Evolutionary conservation across 2,888 invertebrate genomes (phyloP), one percentile per base, ranked within the genome.

Genomic region (Diplolepis rosae): DNA sequence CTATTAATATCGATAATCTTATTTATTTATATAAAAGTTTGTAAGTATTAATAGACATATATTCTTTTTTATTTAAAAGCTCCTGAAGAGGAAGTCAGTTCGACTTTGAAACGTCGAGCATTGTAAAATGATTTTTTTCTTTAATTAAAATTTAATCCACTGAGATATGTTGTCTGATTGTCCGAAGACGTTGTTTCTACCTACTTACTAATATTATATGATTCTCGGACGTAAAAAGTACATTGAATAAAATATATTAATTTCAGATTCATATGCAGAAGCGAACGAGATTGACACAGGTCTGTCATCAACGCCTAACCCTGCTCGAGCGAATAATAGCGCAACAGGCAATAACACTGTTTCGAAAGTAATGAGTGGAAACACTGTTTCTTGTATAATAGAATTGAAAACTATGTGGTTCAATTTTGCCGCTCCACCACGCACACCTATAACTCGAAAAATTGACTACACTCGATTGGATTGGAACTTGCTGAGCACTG

Each of bases 381-480:
- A 95, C 83, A 93, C 94, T 0, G 95, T 96, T 0, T 96, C 96
- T 0, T 96, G 96, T 82, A 93, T 95, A 1, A 94, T 98, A 68
- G 96, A 98, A 85, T 89, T 98, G 69, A 95, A 95, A 87, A 93
- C 95, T 0, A 95, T 97, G 52, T 98, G 98, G 98, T 97, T 98
- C 83, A 98, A 98, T 88, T 98, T 98, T 90, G 98, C 98, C 4
- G 98, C 98, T 0, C 98, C 98, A 0, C 98, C 98, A 0, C 93
- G 96, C 75, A 96, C 97, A 1, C 97, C 98, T 0, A 97, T 97
- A 61, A 97, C 97, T 0, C 92, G 96, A 79, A 97, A 97, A 90
- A 96, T 98, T 80, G 98, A 98, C 88, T 97, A 95, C 83, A 98
- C 98, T 0, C 93, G 97, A 81, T 90, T 97, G 82, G 98, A 98